Conservation (phyloP, 2,113 vertebrate species). For the Rhinolophus sinicus region DNA sequence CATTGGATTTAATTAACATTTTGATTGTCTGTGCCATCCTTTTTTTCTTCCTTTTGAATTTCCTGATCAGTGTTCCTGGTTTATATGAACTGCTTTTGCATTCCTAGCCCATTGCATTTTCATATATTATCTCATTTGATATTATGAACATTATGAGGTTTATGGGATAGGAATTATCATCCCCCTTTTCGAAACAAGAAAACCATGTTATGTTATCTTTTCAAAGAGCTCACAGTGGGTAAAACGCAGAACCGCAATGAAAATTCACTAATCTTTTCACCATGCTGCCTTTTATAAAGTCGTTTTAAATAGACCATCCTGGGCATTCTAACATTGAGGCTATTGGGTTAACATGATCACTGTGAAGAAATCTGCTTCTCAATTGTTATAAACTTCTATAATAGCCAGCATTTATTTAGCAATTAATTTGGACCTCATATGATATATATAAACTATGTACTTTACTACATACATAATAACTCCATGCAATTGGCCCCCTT, state of each 20-base stretch:
- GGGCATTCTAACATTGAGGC: not conserved
- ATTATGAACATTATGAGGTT: not conserved
- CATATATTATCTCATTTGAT: not conserved
- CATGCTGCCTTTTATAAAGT: not conserved
- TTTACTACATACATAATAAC: not conserved
- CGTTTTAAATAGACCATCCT: not conserved
- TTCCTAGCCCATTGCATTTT: not conserved
- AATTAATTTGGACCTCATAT: not conserved
- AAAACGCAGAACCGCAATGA: not conserved
- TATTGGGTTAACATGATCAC: not conserved
- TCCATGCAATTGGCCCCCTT: not conserved
- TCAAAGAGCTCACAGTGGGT: not conserved
- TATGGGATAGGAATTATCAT: not conserved
- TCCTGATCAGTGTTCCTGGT: not conserved
- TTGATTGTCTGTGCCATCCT: not conserved
- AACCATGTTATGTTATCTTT: not conserved
- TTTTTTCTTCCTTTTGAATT: not conserved
- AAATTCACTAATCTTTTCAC: not conserved
- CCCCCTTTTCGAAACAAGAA: not conserved
- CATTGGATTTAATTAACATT: not conserved
- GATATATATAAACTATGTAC: not conserved
- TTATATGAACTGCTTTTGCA: not conserved
- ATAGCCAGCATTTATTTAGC: not conserved
- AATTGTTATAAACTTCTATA: not conserved
- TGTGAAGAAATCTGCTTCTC: not conserved